Percentiles rank a stretch among this genome's conserved stretches.
These are phyloP conservation scores for Engystomops pustulosus DNA, from an alignment of 2,113 vertebrate genomes.

Conservation along the genomic window DNA sequence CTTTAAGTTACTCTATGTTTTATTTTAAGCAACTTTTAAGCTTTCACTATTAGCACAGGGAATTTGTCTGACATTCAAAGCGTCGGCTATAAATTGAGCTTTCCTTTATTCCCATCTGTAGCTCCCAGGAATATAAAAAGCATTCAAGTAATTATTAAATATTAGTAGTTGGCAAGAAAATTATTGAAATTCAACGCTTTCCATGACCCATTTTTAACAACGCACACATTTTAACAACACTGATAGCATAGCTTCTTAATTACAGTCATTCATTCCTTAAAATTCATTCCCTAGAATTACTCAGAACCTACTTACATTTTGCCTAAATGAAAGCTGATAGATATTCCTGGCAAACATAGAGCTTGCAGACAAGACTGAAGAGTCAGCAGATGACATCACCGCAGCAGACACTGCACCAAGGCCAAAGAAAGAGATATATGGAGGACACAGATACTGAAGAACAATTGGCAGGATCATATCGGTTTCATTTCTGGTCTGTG, in stretches of 20 bases:
- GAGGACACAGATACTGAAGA: constrained; percentile 91
- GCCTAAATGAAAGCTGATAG: constrained; percentile 93
- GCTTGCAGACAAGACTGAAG: constrained; percentile 95
- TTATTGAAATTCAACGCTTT: neutral
- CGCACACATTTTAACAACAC: neutral
- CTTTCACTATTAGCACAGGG: neutral
- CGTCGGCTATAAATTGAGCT: neutral
- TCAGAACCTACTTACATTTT: constrained; percentile 81
- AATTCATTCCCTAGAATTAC: neutral
- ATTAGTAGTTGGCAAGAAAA: neutral
- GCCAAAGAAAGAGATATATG: constrained; percentile 93
- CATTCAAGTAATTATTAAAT: neutral
- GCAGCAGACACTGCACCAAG: constrained; percentile 94
- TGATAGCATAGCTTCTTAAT: neutral
- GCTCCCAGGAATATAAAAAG: neutral
- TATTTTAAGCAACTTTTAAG: neutral
- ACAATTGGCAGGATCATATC: constrained; percentile 97
- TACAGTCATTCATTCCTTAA: neutral
- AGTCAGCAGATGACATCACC: constrained; percentile 97
- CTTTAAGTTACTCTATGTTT: neutral
- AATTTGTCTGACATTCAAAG: neutral
- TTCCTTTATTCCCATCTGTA: neutral
- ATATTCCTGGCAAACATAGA: constrained; percentile 98
- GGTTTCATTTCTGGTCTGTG: constrained; percentile 82
- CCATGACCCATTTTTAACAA: neutral